Base-by-base conservation (phyloP, 2,888 invertebrate species). In the Cheilosia pagana region DNA sequence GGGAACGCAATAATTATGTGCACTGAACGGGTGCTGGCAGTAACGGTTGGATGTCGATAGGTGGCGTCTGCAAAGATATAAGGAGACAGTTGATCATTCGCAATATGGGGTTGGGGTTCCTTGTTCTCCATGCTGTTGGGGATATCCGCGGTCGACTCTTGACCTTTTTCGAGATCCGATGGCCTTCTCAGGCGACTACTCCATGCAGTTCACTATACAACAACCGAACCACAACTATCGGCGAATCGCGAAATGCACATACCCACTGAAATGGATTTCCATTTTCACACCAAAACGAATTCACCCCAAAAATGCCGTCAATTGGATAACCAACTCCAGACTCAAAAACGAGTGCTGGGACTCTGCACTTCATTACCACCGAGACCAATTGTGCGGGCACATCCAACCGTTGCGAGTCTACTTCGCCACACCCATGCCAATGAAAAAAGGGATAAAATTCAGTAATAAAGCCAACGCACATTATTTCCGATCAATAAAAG, bases 371-470 rank as follows among this genome's bases (percentile, higher is more conserved):
- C 62, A 75, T 75, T 81, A 45, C 39, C 25, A 19, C 19, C 19
- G 43, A 41, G 59, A 63, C 16, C 50, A 10, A 50, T 48, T 28
- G 55, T 25, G 48, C 21, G 48, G 43, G 14, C 57, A 35, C 19
- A 10, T 35, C 10, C 25, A 59, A 8, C 52, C 53, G 19, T 68
- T 14, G 57, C 50, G 72, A 78, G 60, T 65, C 78, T 52, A 74
- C 79, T 79, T 79, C 60, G 16, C 59, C 75, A 68, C 43, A 41
- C 43, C 81, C 63, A 62, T 81, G 39, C 63, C 23, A 63, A 75
- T 57, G 55, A 55, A 25, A 77, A 65, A 50, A 65, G 31, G 31
- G 35, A 53, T 71, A 65, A 65, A 65, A 70, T 63, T 53, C 59
- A 67, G 39, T 60, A 39, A 65, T 48, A 39, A 65, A 23, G 35